Evolutionary conservation across 1,140 invertebrate species (phyloP).

Genomic region (Drosophila sturtevanti): DNA sequence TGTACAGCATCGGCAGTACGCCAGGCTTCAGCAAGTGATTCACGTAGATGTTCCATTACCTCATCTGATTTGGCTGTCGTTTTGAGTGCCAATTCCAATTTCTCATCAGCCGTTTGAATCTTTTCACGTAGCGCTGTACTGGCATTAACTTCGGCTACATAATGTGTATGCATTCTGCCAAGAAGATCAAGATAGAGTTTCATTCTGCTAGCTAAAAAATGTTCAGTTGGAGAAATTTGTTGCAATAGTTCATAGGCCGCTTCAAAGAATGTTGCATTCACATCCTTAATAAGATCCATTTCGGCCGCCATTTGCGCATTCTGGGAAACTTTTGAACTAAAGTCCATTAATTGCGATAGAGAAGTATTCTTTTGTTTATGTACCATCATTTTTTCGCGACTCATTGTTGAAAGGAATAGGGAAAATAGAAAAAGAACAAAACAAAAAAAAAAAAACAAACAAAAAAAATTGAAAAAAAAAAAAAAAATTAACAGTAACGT

Average conservation of each 20-base stretch:
- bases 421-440: neutral
- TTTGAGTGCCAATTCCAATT: slow-evolving; percentile 39
- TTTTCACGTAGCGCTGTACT: slow-evolving; percentile 1
- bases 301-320: slow-evolving; percentile 32
- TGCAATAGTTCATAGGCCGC: slow-evolving; percentile 44
- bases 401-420: neutral
- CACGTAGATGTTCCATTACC: slow-evolving; percentile 41
- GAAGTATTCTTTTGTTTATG: neutral
- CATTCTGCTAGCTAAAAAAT: slow-evolving; percentile 45
- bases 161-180: slow-evolving; percentile 41
- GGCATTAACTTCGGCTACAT: slow-evolving; percentile 12
- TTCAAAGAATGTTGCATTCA: slow-evolving; percentile 42
- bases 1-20: slow-evolving; percentile 39
- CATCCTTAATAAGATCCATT: slow-evolving; percentile 43
- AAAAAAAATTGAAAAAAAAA: slow-evolving; percentile 11
- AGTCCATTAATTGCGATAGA: neutral
- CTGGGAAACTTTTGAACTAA: neutral
- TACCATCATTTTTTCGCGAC: neutral
- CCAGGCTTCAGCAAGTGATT: slow-evolving; percentile 54
- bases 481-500: neutral
- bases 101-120: slow-evolving; percentile 32
- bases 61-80: slow-evolving; percentile 31
- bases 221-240: too few species aligned
- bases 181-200: slow-evolving; percentile 59
- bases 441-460: slow-evolving; percentile 8